Percentiles rank a stretch among this genome's conserved stretches.
Evolutionary conservation across 2,113 vertebrate genomes (phyloP).

Genomic region (Okapia johnstoni): DNA sequence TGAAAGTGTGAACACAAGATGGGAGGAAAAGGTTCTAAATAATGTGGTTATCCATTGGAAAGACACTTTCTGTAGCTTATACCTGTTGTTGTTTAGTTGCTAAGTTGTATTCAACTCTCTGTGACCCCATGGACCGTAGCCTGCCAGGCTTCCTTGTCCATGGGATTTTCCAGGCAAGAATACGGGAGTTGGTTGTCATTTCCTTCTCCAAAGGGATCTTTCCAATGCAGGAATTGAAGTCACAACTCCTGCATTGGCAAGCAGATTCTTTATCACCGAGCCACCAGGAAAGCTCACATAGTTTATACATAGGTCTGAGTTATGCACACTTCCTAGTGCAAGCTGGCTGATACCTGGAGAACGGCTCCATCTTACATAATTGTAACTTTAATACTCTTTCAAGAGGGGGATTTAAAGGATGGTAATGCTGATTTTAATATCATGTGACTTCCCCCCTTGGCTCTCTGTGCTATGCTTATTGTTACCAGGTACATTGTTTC

Average conservation of each 20-base stretch:
- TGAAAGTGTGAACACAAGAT: not conserved
- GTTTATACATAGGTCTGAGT: not conserved
- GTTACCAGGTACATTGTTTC: not conserved
- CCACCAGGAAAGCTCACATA: not conserved
- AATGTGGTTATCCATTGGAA: not conserved
- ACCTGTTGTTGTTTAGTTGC: not conserved
- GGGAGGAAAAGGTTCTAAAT: not conserved
- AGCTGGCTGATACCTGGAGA: not conserved
- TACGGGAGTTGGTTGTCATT: not conserved
- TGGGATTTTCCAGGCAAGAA: not conserved
- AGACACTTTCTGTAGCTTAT: not conserved
- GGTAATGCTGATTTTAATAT: not conserved
- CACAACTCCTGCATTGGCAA: not conserved
- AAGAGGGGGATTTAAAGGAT: not conserved
- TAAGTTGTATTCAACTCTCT: not conserved
- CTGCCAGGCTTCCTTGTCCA: not conserved
- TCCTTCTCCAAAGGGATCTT: not conserved
- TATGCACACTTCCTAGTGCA: rapidly evolving
- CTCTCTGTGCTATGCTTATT: not conserved
- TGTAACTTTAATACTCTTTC: not conserved
- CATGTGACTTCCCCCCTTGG: not conserved
- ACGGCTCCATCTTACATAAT: rapidly evolving
- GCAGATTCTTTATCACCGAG: not conserved
- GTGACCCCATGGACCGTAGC: not conserved
- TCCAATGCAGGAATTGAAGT: not conserved